phyloP scores from a whole-genome alignment of 2,113 vertebrate species.

The Strix uralensis region DNA sequence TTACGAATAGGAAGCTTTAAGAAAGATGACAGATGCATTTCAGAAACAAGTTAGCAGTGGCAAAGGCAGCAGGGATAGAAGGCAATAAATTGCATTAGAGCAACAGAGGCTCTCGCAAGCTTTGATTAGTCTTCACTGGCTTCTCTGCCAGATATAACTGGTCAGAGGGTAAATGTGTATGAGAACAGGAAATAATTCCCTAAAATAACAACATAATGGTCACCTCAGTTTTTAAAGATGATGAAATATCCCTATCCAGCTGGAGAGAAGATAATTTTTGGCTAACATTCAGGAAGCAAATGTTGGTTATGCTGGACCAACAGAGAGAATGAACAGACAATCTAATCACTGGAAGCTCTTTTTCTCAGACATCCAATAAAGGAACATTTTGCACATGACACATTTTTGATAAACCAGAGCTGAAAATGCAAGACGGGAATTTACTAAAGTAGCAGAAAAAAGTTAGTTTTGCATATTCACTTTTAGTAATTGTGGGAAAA shows the following conservation, averaged over 20 bases:
- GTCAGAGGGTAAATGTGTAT: neutral
- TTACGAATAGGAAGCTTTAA: neutral
- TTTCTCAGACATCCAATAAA: neutral
- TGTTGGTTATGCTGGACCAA: neutral
- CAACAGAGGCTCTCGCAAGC: neutral
- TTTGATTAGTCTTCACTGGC: neutral
- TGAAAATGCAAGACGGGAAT: neutral
- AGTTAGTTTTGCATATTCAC: neutral
- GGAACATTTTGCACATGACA: neutral
- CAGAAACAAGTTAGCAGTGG: neutral
- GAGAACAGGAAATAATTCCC: conserved; percentile 40
- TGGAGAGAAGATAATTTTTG: conserved; percentile 37
- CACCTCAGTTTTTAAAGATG: conserved; percentile 50
- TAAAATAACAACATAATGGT: conserved; percentile 44
- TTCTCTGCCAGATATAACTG: neutral
- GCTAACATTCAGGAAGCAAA: conserved; percentile 6
- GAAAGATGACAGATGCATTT: neutral
- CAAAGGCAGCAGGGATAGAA: neutral
- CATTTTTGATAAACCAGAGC: neutral
- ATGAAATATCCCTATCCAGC: conserved; percentile 15
- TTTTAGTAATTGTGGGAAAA: neutral
- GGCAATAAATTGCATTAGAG: neutral
- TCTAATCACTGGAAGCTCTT: neutral
- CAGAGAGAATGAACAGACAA: neutral
- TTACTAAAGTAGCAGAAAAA: neutral